These are phyloP conservation scores for Scaptomyza hsui DNA, from an alignment of 1,140 invertebrate genomes.

Conservation along the genomic window DNA sequence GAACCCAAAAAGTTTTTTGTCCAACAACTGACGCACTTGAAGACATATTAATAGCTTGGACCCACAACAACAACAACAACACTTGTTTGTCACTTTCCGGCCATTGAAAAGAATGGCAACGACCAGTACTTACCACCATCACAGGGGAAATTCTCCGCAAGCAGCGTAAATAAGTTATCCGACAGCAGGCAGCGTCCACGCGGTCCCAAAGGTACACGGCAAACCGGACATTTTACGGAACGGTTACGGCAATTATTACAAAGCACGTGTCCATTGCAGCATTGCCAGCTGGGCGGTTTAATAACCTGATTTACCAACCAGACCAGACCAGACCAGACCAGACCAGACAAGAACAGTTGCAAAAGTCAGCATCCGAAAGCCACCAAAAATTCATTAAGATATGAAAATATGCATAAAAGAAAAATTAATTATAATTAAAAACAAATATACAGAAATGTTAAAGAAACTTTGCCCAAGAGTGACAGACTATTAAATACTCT, in stretches of 20 bases:
- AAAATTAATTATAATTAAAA: slow-evolving; percentile 32
- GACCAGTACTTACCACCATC: slow-evolving; percentile 80
- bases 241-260: slow-evolving; percentile 84
- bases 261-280: slow-evolving; percentile 84
- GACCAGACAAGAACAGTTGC: slow-evolving; percentile 4
- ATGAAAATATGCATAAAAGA: slow-evolving; percentile 22
- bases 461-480: no score
- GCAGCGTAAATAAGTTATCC: slow-evolving; percentile 84
- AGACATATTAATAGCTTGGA: slow-evolving; percentile 51
- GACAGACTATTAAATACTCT: no score
- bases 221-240: slow-evolving; percentile 84
- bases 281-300: slow-evolving; percentile 84
- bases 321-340: no score
- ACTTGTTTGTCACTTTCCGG: slow-evolving; percentile 24
- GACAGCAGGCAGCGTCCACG: slow-evolving; percentile 84
- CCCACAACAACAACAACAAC: slow-evolving; percentile 15
- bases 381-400: slow-evolving; percentile 5
- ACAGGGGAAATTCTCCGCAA: slow-evolving; percentile 84
- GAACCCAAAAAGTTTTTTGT: slow-evolving; percentile 39
- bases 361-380: background rate
- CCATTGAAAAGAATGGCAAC: slow-evolving; percentile 18
- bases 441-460: background rate
- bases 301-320: slow-evolving; percentile 71
- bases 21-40: slow-evolving; percentile 42
- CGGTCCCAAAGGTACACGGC: slow-evolving; percentile 82